phyloP scores from a whole-genome alignment of 1,140 invertebrate species.

The Bombus vancouverensis region DNA sequence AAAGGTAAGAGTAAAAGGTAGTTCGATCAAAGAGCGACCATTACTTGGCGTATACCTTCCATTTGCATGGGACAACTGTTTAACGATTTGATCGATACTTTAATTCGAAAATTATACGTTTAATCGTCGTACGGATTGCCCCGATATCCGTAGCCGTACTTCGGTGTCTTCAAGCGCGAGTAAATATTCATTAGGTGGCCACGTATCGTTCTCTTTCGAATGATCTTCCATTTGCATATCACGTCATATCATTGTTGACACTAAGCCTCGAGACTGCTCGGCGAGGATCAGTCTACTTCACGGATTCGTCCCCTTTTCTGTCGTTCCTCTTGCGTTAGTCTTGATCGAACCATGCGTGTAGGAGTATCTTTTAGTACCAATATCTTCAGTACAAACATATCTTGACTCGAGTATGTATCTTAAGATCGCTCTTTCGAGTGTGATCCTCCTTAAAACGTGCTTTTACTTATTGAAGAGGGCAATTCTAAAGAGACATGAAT shows the following conservation, averaged over 20 bases:
- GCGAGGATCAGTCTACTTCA: conserved; percentile 8
- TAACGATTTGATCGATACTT: conserved; percentile 76
- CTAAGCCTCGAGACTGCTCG: conserved; percentile 54
- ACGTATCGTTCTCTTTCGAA: conserved; percentile 57
- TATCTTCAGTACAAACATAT: conserved; percentile 9
- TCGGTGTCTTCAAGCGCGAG: conserved; percentile 66
- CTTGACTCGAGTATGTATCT: neutral
- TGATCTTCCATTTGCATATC: conserved; percentile 78
- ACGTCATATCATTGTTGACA: conserved; percentile 77
- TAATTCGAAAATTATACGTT: conserved; percentile 82
- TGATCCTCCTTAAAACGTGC: neutral
- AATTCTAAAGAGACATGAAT: neutral
- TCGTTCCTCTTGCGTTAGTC: neutral
- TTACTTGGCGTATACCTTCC: conserved; percentile 45
- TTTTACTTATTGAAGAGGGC: neutral
- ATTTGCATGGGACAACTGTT: conserved; percentile 77
- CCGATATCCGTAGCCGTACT: conserved; percentile 44
- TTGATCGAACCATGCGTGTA: conserved; percentile 23
- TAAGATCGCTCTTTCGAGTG: neutral
- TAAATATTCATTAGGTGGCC: conserved; percentile 80
- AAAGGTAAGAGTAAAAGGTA: no score
- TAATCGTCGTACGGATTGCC: conserved; percentile 73
- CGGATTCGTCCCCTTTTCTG: conserved; percentile 12
- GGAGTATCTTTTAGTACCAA: conserved; percentile 5
- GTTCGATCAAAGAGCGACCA: neutral